Base-by-base conservation (phyloP, 1,140 invertebrate species). In the Eueides isabella region DNA sequence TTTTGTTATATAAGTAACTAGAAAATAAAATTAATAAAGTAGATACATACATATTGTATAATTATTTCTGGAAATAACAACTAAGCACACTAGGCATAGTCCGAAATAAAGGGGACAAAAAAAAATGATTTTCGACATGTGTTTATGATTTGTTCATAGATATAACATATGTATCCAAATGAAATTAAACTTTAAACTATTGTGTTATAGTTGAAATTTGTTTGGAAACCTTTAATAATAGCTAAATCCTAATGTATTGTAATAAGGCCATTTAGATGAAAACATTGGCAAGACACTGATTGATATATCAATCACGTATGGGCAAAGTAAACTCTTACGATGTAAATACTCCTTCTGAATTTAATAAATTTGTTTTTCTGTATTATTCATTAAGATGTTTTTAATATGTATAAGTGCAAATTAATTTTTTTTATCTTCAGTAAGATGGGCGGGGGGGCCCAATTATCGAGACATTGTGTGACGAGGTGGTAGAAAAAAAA, bases 251-350 rank as follows among this genome's bases (percentile, higher is more conserved):
- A 74, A 74, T 74, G 64, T 71, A 71, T 75, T 71, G 26, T 75
- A 75, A 75, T 75, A 31, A 67, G 55, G 28, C 74, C 26, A 75
- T 75, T 75, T 71, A 41, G 74, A 75, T 75, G 74, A 75, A 44
- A 63, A 73, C 62, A 69, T 38, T 65, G 61, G 72, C 33, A 66
- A 14, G 38, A 64, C 35, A 64, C 61, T 77, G 68, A 80, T 80
- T 78, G 76, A 80, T 77, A 80, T 75, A 77, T 80, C 73, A 75
- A 80, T 78, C 76, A 80, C 78, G 63, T 72, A 66, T 48, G 2
- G 44, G 16, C 61, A 68, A 70, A 69, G 67, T 28, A 69, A 44
- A 65, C 72, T 72, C 70, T 72, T 76, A 76, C 71, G 75, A 76
- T 65, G 71, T 76, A 72, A 72, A 76, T 71, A 76, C 61, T 44